These are phyloP conservation scores for Alsophila aescularia DNA, from an alignment of 2,888 invertebrate genomes.

Conservation along the genomic window DNA sequence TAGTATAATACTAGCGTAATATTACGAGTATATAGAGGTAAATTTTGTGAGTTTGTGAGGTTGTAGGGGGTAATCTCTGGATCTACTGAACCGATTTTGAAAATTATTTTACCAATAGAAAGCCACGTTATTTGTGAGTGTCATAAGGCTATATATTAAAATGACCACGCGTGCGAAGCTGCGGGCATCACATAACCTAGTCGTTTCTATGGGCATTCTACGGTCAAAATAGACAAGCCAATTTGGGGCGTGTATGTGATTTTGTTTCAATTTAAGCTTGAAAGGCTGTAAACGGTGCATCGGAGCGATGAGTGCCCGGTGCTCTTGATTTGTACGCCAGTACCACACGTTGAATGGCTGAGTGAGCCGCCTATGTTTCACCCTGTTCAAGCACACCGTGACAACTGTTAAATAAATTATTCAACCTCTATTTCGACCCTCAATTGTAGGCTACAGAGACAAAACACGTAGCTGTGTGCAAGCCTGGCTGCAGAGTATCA, in stretches of 20 bases:
- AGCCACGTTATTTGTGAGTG: no score
- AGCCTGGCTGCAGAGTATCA: conserved; percentile 1
- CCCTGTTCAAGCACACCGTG: conserved; percentile 46
- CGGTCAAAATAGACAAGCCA: conserved; percentile 36
- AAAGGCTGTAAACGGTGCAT: conserved; percentile 68
- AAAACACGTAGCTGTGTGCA: conserved; percentile 17
- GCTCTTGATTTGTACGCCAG: conserved; percentile 69
- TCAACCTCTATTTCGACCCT: conserved; percentile 43
- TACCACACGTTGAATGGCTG: conserved; percentile 67
- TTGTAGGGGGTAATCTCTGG: no score
- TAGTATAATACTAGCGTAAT: no score
- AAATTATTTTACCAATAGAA: no score
- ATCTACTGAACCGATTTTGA: no score
- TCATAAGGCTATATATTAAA: no score
- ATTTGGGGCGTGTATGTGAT: conserved; percentile 56
- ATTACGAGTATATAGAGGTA: no score
- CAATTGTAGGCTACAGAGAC: conserved; percentile 34
- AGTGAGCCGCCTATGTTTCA: conserved; percentile 53
- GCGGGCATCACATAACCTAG: no score
- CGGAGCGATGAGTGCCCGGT: conserved; percentile 64
- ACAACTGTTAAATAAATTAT: conserved; percentile 53
- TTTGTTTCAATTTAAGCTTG: conserved; percentile 75
- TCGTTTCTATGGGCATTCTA: neutral
- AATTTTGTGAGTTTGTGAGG: no score
- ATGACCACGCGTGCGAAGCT: no score